Evolutionary conservation across 2,888 invertebrate species (phyloP), one percentile per base, ranked within the genome.

Genomic region (Eledone cirrhosa): DNA sequence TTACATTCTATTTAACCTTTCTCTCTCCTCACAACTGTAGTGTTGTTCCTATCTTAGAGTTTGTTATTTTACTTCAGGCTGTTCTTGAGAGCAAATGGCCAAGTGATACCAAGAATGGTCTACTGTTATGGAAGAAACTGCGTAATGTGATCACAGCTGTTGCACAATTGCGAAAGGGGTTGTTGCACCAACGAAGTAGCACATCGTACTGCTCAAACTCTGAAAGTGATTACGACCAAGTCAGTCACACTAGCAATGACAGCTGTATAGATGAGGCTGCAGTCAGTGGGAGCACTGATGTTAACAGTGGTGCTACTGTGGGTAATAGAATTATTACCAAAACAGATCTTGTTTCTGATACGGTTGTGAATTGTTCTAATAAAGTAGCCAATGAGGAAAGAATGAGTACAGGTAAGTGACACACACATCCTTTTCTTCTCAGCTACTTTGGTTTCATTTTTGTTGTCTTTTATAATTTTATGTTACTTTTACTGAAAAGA

Each of bases 1-100:
- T 53, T 2, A 53, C 53, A 22, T 53, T 24, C n/a, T 41, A 41
- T 7, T 41, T 41, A 41, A 41, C 8, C 8, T 7, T 41, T 41
- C 5, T 8, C 8, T 41, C 5, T 41, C 4, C 33, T 41, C 8
- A 41, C 4, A 41, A 7, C 8, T 41, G 5, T 41, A 41, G 33
- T 8, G 4, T 41, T 41, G 33, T 41, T 7, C 8, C 0, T 41
- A 8, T 41, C 33, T 41, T 41, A 41, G 33, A 41, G 8, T 7
- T 41, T 41, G 0, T 72, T 13, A 27, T 78, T 53, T 13, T 77
- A 72, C 59, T 80, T 13, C 81, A 91, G 90, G 90, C 94, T 79
- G 98, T 99, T 65, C 92, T 99, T 79, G 98, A 98, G 91, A 97
- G 97, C 11, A 95, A 95, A 84, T 98, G 98, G 98, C 97, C 97